Evolutionary conservation across 92 coral and sea anemone species (phyloP).

Genomic region (Meandrina meandrites): DNA sequence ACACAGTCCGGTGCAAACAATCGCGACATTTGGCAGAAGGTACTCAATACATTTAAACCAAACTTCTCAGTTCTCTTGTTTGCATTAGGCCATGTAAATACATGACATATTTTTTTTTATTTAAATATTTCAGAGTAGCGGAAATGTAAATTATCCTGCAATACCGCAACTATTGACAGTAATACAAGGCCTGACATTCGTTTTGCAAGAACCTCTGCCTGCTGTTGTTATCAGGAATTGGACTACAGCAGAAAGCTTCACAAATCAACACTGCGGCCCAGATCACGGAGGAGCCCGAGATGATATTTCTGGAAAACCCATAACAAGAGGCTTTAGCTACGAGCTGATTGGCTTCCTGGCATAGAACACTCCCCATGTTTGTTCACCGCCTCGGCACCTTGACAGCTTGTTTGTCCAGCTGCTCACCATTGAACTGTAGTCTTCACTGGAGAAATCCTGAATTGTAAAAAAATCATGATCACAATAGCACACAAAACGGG

Average conservation of each 20-base stretch:
- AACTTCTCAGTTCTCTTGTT: too few relatives aligned
- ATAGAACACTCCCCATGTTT: conserved; percentile 92
- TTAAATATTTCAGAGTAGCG: neutral
- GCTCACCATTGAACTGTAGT: conserved; percentile 66
- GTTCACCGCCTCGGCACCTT: conserved; percentile 88
- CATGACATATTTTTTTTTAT: too few relatives aligned
- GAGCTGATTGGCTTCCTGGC: conserved; percentile 65
- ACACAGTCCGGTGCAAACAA: too few relatives aligned
- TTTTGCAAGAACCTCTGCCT: neutral
- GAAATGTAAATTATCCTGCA: neutral
- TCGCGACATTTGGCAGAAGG: too few relatives aligned
- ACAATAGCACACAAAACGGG: too few relatives aligned
- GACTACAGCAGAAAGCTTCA: neutral
- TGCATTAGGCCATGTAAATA: too few relatives aligned
- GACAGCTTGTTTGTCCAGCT: conserved; percentile 89
- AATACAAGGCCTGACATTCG: neutral
- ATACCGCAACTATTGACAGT: neutral
- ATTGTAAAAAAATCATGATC: neutral
- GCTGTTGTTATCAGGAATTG: neutral
- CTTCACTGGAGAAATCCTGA: conserved; percentile 85
- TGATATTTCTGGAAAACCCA: neutral
- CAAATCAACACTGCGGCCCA: neutral
- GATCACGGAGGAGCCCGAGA: neutral
- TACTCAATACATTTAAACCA: too few relatives aligned
- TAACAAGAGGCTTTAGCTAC: neutral